Conservation (phyloP, 1,140 invertebrate genomes). For the Diachasma alloeum region DNA sequence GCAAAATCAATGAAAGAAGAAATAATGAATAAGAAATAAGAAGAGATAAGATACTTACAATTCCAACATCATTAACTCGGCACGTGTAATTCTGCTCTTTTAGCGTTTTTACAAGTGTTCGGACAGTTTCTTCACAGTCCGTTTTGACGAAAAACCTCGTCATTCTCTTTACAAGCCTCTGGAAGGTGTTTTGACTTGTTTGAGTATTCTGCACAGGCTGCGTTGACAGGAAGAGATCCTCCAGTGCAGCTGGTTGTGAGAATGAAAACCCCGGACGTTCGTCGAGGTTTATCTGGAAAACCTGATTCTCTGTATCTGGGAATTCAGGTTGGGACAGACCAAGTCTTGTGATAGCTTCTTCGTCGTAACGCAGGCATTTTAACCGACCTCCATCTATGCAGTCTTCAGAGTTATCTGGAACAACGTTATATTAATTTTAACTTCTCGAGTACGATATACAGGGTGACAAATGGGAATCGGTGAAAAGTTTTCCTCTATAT, state of each 20-base stretch:
- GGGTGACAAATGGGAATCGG: no score
- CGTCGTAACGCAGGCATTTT: constrained; percentile 49
- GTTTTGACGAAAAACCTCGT: constrained; percentile 88
- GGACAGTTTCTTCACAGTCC: constrained; percentile 70
- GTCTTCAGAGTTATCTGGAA: background rate
- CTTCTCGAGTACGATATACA: no score
- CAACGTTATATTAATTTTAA: no score
- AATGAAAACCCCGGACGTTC: constrained; percentile 72
- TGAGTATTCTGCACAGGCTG: constrained; percentile 74
- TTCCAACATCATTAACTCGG: constrained; percentile 67
- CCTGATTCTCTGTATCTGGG: constrained; percentile 41
- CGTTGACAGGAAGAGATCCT: constrained; percentile 82
- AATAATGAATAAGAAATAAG: no score
- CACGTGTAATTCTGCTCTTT: constrained; percentile 72
- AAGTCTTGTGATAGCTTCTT: constrained; percentile 49
- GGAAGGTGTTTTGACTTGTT: constrained; percentile 71
- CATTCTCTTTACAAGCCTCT: constrained; percentile 88
- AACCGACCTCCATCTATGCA: constrained; percentile 36
- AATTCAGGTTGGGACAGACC: constrained; percentile 59
- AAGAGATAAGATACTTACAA: constrained; percentile 60
- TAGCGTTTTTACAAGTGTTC: constrained; percentile 70
- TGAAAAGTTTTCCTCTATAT: no score
- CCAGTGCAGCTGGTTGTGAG: constrained; percentile 86
- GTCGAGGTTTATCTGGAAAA: constrained; percentile 46
- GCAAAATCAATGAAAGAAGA: no score